Evolutionary conservation across 1,140 invertebrate genomes (phyloP).

Genomic region (Bombus vancouverensis): DNA sequence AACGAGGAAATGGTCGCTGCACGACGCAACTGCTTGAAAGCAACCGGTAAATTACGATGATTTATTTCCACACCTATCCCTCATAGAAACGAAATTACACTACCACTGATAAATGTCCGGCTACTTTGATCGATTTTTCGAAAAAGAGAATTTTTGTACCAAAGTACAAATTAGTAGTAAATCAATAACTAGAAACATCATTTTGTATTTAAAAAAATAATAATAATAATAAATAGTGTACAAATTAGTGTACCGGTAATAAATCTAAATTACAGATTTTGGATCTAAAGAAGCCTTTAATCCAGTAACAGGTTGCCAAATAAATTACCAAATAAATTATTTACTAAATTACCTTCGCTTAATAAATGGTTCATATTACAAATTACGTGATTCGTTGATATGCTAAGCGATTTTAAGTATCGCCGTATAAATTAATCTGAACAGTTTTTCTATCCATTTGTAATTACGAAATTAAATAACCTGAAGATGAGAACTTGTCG

Average conservation of each 20-base stretch:
- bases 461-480: too few relatives aligned
- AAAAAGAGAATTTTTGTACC: not conserved
- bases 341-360: not conserved
- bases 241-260: not conserved
- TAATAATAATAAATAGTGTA: not conserved
- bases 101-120: not conserved
- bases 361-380: not conserved
- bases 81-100: not conserved
- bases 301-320: not conserved
- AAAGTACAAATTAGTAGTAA: too few relatives aligned
- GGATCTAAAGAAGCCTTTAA: not conserved
- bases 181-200: not conserved
- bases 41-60: not conserved
- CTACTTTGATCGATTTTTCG: not conserved
- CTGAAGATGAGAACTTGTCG: too few relatives aligned
- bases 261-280: not conserved
- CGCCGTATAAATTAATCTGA: too few relatives aligned
- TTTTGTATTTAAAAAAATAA: not conserved
- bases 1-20: not conserved
- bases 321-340: not conserved
- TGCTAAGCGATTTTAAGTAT: too few relatives aligned
- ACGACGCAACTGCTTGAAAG: not conserved
- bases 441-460: too few relatives aligned
- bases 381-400: too few relatives aligned
- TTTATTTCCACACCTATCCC: not conserved